Conservation (phyloP, 2,888 invertebrate species). For the Lithodes maja region DNA sequence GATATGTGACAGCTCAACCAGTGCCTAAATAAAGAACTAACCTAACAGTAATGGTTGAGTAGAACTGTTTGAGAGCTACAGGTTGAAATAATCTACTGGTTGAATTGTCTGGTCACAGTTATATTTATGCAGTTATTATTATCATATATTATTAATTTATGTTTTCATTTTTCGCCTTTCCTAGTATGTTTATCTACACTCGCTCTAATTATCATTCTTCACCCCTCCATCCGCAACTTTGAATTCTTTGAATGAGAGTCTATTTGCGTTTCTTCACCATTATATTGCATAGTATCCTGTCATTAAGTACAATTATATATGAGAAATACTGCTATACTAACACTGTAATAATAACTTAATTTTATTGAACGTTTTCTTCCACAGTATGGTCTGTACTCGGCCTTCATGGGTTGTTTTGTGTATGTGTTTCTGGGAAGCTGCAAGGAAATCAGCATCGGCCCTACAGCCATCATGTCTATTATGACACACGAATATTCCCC, state of each 20-base stretch:
- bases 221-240: too few species aligned
- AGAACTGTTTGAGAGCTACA: too few species aligned
- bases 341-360: too few species aligned
- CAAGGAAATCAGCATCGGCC: slow-evolving; percentile 77
- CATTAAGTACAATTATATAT: too few species aligned
- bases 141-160: not conserved
- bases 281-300: too few species aligned
- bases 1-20: too few species aligned
- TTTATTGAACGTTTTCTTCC: slow-evolving; percentile 50
- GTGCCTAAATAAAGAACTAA: not conserved
- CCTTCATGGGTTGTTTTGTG: slow-evolving; percentile 77
- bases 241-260: too few species aligned
- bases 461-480: slow-evolving; percentile 77
- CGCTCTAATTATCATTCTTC: not conserved
- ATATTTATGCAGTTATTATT: not conserved
- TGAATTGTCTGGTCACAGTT: not conserved
- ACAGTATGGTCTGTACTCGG: slow-evolving; percentile 77
- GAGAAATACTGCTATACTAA: too few species aligned
- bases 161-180: not conserved
- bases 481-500: slow-evolving; percentile 74
- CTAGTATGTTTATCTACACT: too few species aligned
- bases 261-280: too few species aligned
- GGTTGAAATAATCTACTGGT: too few species aligned
- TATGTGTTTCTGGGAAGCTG: slow-evolving; percentile 76
- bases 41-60: too few species aligned